Evolutionary conservation across 2,888 invertebrate species (phyloP).

Genomic region (Drosophila setosimentum): DNA sequence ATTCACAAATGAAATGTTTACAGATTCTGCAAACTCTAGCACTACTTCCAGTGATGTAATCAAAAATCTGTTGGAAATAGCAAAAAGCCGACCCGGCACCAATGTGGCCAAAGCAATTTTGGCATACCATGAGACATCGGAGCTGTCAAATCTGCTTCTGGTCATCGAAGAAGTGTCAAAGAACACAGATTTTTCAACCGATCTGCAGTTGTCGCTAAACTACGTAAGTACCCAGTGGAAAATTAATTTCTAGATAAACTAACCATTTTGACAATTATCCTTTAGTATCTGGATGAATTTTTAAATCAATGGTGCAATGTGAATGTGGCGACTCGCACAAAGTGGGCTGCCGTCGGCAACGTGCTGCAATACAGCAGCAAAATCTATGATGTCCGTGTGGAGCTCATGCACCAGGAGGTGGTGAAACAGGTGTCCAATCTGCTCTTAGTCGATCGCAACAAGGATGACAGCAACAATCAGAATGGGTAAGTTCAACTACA

Average conservation of each 20-base stretch:
- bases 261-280: not conserved
- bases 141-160: slow-evolving; percentile 68
- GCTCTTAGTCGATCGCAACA: slow-evolving; percentile 60
- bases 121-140: slow-evolving; percentile 65
- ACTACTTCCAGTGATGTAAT: slow-evolving; percentile 13
- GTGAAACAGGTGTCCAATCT: slow-evolving; percentile 68
- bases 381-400: slow-evolving; percentile 82
- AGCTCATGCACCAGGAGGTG: slow-evolving; percentile 75
- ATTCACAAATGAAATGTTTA: slow-evolving; percentile 22
- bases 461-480: slow-evolving; percentile 20
- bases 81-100: slow-evolving; percentile 74
- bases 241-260: not conserved
- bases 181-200: slow-evolving; percentile 77
- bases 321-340: slow-evolving; percentile 27
- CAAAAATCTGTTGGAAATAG: slow-evolving; percentile 59
- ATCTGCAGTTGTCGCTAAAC: slow-evolving; percentile 76
- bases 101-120: slow-evolving; percentile 77
- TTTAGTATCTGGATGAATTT: slow-evolving; percentile 80
- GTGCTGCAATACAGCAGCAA: slow-evolving; percentile 78
- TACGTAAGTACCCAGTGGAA: slow-evolving; percentile 72
- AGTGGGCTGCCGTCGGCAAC: slow-evolving; percentile 51
- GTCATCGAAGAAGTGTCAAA: slow-evolving; percentile 81
- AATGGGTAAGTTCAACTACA: slow-evolving; percentile 30
- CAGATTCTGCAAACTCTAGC: slow-evolving; percentile 21
- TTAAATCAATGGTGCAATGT: slow-evolving; percentile 24